Conservation (phyloP, 2,797 vertebrate genomes). For the Cryptoblepharus egeriae region DNA sequence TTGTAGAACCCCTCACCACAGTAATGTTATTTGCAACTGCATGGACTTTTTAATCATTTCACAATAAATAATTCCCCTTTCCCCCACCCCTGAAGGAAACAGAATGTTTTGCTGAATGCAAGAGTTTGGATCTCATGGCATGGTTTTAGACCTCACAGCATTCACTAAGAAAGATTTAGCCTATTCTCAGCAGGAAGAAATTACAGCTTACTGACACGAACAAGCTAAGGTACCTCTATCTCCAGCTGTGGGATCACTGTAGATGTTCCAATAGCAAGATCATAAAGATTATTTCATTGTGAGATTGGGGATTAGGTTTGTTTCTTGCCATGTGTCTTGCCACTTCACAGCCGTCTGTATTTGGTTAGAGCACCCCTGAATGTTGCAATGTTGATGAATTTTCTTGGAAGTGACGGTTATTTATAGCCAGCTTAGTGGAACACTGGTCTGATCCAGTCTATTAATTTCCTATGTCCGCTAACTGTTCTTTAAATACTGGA, state of each 20-base stretch:
- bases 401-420: conserved; percentile 7
- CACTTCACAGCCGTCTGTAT: neutral
- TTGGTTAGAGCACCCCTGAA: conserved; percentile 2
- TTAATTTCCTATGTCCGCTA: conserved; percentile 36
- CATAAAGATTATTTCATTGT: neutral
- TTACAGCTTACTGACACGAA: too few species aligned
- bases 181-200: neutral
- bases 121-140: neutral
- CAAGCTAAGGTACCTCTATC: neutral
- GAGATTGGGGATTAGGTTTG: neutral
- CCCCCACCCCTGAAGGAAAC: neutral
- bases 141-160: neutral
- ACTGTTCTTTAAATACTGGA: conserved; percentile 10
- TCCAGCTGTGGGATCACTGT: neutral
- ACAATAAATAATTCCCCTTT: neutral
- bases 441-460: conserved; percentile 16
- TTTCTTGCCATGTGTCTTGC: neutral
- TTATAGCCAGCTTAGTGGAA: conserved; percentile 18
- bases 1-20: neutral
- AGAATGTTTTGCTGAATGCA: neutral
- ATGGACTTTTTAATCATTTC: neutral
- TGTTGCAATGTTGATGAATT: neutral
- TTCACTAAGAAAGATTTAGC: neutral
- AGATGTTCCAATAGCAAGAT: neutral
- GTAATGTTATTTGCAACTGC: neutral